Percentiles rank a stretch among this genome's conserved stretches.
These are phyloP conservation scores for Cyprinodon variegatus DNA, from an alignment of 2,113 vertebrate genomes.

Conservation along the genomic window DNA sequence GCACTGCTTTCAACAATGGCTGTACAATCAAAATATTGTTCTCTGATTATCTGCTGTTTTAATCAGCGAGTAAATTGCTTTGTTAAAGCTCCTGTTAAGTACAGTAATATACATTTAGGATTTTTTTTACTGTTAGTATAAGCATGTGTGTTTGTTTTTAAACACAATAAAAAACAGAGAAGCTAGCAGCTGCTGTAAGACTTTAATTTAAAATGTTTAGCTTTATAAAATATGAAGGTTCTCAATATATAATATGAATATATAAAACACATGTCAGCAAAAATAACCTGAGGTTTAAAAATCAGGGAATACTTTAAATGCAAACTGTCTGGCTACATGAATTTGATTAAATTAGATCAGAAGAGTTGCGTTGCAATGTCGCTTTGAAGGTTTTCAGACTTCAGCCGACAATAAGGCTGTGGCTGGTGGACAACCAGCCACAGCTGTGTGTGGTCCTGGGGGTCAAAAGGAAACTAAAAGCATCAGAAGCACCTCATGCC, in stretches of 20 bases:
- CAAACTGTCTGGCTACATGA: no score
- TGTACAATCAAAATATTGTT: slow-evolving; percentile 40
- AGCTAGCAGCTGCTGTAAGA: background rate
- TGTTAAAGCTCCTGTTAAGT: background rate
- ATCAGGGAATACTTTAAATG: no score
- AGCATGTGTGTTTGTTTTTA: background rate
- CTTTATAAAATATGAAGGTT: background rate
- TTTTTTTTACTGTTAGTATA: background rate
- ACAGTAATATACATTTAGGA: background rate
- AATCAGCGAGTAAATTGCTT: background rate
- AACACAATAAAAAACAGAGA: slow-evolving; percentile 1
- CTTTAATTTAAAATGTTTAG: background rate
- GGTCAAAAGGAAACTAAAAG: background rate
- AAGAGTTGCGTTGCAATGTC: no score
- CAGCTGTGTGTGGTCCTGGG: background rate
- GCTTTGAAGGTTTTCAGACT: no score
- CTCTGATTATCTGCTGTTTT: slow-evolving; percentile 44
- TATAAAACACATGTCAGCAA: background rate
- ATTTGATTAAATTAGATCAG: no score
- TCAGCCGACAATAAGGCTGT: no score
- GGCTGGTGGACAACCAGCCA: no score
- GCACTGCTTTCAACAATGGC: slow-evolving; percentile 51
- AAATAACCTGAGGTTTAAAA: no score
- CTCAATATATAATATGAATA: background rate
- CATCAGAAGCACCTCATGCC: background rate